Evolutionary conservation across 2,113 vertebrate species (phyloP), one percentile per base, ranked within the genome.

Genomic region (Pipa parva): DNA sequence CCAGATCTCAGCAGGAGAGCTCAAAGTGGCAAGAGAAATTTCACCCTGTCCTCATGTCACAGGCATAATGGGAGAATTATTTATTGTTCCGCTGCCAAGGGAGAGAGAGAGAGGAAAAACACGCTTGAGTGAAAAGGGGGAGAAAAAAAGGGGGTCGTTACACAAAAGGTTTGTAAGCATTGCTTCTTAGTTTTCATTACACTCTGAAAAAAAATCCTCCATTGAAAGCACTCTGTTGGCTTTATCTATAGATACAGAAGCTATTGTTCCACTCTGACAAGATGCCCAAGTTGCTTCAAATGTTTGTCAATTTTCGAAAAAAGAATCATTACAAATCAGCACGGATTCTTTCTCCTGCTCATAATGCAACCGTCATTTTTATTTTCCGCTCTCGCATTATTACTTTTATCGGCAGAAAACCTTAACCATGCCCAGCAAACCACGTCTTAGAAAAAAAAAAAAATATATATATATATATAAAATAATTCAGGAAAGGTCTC

Each of bases 321-420:
- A 75, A 74, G 74, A 22, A 77, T 81, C 75, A 3, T 76, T 71
- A 15, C 57, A 76, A 84, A 73, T 58, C 29, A 49, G 68, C 45
- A 71, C 74, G 76, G 77, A 74, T 80, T 77, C 73, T 67, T 72
- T 81, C 75, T 81, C 77, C 66, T 74, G 67, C 31, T 79, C 70
- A 77, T 81, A 84, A 82, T 77, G 76, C 77, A 80, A 80, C 76
- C 80, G 79, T 78, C 79, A 83, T 81, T 79, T 45, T 78, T n/a
- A n/a, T n/a, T 77, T 81, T 81, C 74, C 67, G 78, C 82, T 85
- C 80, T n/a, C n/a, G n/a, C 78, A 58, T 74, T 77, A 77, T 79
- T 79, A 82, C 83, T 80, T 82, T 79, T 79, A 83, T 79, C 77
- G 64, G 7, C 72, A 28, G 81, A 76, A 78, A 77, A n/a, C n/a